Evolutionary conservation across 1,140 invertebrate species (phyloP).

Genomic region (Zaprionus taronus): DNA sequence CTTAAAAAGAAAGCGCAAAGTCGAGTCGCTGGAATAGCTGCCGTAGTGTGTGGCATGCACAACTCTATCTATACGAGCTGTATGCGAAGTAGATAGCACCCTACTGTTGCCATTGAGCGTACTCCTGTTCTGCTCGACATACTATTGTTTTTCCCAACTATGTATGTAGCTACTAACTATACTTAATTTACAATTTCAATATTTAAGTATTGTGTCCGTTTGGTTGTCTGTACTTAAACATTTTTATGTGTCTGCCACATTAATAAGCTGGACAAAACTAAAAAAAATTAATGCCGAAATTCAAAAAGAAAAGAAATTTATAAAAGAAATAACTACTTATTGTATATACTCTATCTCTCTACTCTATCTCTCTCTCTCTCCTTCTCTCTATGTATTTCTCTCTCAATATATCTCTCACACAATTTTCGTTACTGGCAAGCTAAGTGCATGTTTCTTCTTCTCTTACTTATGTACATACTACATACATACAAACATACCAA

Average conservation of each 20-base stretch:
- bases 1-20: conserved; percentile 66
- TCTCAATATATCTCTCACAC: conserved; percentile 13
- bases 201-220: conserved; percentile 82
- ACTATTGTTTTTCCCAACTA: conserved; percentile 68
- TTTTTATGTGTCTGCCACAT: conserved; percentile 83
- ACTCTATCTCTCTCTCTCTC: background rate
- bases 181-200: conserved; percentile 73
- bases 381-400: conserved; percentile 25
- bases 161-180: conserved; percentile 47
- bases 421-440: conserved; percentile 38
- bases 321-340: conserved; percentile 44
- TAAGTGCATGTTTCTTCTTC: conserved; percentile 73
- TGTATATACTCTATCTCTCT: conserved; percentile 41
- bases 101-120: conserved; percentile 74
- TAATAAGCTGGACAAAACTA: conserved; percentile 65
- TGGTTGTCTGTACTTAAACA: conserved; percentile 84
- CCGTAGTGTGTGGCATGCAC: conserved; percentile 60
- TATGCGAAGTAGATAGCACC: conserved; percentile 32
- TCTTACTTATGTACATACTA: conserved; percentile 37
- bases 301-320: conserved; percentile 51
- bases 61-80: conserved; percentile 5
- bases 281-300: conserved; percentile 72
- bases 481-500: conserved; percentile 28
- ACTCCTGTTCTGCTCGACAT: conserved; percentile 69
- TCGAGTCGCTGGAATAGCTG: conserved; percentile 76